phyloP scores from a whole-genome alignment of 2,113 vertebrate species.

The Enhydra lutris region DNA sequence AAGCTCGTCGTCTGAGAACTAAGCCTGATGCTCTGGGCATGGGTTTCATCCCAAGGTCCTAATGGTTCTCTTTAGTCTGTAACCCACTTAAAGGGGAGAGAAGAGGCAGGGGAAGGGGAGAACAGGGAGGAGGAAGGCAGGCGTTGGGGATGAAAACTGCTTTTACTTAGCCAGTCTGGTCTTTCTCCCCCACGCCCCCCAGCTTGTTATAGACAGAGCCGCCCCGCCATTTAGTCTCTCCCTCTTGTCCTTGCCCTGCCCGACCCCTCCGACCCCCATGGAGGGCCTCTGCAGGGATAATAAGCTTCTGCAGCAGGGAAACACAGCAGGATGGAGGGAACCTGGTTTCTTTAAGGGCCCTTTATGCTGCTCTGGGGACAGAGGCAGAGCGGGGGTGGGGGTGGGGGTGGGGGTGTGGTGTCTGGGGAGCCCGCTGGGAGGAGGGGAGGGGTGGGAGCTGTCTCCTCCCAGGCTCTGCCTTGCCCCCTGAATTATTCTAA shows the following conservation, averaged over 20 bases:
- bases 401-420: too few relatives aligned
- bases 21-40: neutral
- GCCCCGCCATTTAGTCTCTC: neutral
- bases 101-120: neutral
- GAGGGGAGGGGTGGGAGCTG: too few relatives aligned
- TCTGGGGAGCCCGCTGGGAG: fast-evolving
- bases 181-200: neutral
- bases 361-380: neutral
- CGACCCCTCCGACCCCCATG: too few relatives aligned
- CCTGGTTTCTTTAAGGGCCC: neutral
- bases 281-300: neutral
- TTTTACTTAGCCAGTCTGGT: neutral
- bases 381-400: neutral
- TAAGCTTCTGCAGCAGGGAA: neutral
- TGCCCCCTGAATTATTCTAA: neutral
- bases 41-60: neutral
- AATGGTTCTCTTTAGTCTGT: neutral
- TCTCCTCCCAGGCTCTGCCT: neutral
- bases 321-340: neutral
- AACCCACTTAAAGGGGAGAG: neutral
- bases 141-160: fast-evolving
- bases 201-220: neutral
- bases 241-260: neutral
- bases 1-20: neutral
- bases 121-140: neutral